Conservation (phyloP, 2,797 vertebrate genomes). For the Chloroceryle inda region DNA sequence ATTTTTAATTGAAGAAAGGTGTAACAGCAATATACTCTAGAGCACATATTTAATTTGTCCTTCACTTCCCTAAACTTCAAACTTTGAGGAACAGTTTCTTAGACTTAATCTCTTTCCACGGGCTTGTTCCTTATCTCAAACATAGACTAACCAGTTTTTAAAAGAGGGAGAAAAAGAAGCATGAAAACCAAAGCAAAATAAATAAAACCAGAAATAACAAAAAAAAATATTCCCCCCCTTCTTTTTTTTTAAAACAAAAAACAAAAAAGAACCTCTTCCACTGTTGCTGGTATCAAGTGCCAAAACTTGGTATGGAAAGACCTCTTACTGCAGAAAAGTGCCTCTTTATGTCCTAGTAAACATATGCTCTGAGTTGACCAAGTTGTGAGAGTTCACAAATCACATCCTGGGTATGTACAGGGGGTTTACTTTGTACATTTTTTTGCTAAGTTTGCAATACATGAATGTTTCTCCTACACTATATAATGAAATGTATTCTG, state of each 20-base stretch:
- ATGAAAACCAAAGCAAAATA: background rate
- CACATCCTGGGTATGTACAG: background rate
- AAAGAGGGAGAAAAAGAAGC: background rate
- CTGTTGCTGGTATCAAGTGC: background rate
- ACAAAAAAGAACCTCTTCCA: background rate
- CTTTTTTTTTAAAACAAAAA: background rate
- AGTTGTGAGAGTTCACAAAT: background rate
- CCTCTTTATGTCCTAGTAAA: background rate
- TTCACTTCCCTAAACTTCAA: background rate
- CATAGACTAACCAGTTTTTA: background rate
- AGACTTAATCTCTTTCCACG: background rate
- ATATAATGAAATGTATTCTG: background rate
- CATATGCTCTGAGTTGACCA: background rate
- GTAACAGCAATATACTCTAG: background rate
- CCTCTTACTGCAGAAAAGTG: background rate
- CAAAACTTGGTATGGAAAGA: background rate
- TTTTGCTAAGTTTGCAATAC: background rate
- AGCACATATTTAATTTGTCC: background rate
- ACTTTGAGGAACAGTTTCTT: background rate
- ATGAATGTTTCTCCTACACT: background rate
- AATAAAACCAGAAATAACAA: background rate
- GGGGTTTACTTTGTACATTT: background rate
- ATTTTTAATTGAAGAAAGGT: slow-evolving; percentile 4
- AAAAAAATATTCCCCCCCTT: no score
- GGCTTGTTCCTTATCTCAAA: background rate